Conservation (phyloP, 2,113 vertebrate species). For the Ictidomys tridecemlineatus region DNA sequence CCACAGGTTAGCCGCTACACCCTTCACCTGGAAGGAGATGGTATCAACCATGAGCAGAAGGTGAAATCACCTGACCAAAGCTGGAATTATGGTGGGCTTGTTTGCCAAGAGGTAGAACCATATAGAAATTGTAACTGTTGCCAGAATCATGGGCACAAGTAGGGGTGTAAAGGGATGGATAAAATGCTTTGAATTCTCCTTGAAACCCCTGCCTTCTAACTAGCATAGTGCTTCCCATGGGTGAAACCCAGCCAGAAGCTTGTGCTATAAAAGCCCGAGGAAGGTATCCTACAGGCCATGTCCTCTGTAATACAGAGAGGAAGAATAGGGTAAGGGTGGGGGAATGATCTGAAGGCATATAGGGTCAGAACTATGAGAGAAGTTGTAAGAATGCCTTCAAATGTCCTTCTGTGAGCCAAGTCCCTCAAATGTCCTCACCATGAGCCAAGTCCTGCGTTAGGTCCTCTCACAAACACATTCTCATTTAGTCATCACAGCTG, state of each 20-base stretch:
- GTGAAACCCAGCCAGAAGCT: background rate
- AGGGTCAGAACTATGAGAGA: background rate
- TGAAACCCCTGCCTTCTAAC: background rate
- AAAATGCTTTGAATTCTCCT: background rate
- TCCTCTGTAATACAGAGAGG: background rate
- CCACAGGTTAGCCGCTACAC: background rate
- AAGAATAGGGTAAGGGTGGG: background rate
- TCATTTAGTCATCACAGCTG: background rate
- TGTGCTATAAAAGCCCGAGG: background rate
- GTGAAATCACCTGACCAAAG: background rate
- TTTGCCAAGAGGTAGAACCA: background rate
- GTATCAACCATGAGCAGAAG: background rate
- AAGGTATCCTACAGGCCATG: background rate
- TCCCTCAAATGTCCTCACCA: background rate
- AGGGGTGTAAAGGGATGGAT: fast-evolving
- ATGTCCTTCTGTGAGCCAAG: background rate
- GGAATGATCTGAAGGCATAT: background rate
- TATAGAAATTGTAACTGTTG: background rate
- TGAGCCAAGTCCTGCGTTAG: background rate
- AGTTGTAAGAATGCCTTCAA: background rate
- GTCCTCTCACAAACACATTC: background rate
- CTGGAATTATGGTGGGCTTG: background rate
- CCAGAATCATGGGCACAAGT: background rate
- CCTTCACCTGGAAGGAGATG: background rate
- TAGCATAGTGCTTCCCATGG: background rate